phyloP scores from a whole-genome alignment of 2,888 invertebrate species.

The Griposia aprilina region DNA sequence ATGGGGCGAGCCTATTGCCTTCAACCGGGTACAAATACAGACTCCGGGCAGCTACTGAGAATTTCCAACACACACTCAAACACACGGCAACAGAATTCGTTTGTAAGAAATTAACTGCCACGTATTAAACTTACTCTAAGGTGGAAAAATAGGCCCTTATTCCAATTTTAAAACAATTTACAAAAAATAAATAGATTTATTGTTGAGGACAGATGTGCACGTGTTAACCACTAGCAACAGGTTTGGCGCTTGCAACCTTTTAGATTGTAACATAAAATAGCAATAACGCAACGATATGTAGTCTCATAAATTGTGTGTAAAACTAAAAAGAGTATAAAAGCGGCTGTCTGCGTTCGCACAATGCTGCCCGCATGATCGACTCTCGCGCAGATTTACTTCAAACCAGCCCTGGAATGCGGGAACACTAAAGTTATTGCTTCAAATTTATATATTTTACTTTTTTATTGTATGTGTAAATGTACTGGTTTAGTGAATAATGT shows the following conservation, averaged over 20 bases:
- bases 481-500: conserved; percentile 43
- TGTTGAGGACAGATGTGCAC: background rate
- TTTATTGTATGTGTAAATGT: conserved; percentile 43
- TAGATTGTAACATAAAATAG: conserved; percentile 13
- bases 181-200: background rate
- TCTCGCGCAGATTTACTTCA: conserved; percentile 45
- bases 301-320: conserved; percentile 45
- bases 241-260: background rate
- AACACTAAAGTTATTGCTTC: conserved; percentile 50
- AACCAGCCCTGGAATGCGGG: conserved; percentile 57
- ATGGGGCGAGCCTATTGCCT: no score
- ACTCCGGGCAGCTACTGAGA: no score
- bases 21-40: no score
- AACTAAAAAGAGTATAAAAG: conserved; percentile 39
- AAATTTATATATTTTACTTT: conserved; percentile 39
- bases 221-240: background rate
- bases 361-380: conserved; percentile 59
- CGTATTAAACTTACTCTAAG: no score
- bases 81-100: background rate
- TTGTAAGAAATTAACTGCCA: background rate
- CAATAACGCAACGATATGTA: conserved; percentile 22
- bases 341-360: conserved; percentile 49
- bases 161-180: background rate
- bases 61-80: no score
- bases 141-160: background rate